Evolutionary conservation across 2,113 vertebrate species (phyloP).

Genomic region (Petroica traversi): DNA sequence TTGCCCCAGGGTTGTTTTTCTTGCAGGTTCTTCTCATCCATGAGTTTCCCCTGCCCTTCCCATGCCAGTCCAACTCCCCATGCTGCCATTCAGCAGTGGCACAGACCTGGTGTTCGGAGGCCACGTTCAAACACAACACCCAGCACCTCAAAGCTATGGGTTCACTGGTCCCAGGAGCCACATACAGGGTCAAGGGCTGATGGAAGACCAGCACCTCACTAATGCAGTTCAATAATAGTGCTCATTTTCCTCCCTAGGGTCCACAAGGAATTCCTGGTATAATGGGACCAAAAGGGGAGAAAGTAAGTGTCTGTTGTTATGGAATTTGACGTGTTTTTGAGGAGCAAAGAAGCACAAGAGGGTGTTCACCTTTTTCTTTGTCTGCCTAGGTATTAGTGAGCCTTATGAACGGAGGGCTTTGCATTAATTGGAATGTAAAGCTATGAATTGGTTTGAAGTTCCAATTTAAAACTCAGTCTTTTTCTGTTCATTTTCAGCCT

Average conservation of each 20-base stretch:
- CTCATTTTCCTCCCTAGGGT: slow-evolving; percentile 76
- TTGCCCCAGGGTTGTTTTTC: neutral
- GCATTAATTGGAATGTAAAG: neutral
- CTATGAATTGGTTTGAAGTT: neutral
- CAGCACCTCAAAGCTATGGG: neutral
- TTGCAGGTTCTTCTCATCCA: neutral
- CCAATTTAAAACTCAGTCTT: neutral
- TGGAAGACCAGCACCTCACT: neutral
- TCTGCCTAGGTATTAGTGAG: neutral
- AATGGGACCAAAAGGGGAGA: slow-evolving; percentile 92
- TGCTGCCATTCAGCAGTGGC: neutral
- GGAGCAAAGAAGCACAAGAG: neutral
- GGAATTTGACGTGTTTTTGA: neutral
- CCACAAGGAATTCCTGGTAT: slow-evolving; percentile 88
- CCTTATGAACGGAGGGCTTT: neutral
- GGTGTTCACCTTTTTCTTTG: neutral
- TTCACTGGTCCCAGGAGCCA: neutral
- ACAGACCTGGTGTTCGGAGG: neutral
- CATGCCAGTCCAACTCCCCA: neutral
- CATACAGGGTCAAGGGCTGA: neutral
- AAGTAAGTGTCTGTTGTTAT: slow-evolving; percentile 74
- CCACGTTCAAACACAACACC: neutral
- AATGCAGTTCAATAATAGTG: neutral
- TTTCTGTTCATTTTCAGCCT: neutral
- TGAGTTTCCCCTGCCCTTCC: neutral